Conservation (phyloP, 1,140 invertebrate genomes). For the Aphaenogaster ashmeadi region DNA sequence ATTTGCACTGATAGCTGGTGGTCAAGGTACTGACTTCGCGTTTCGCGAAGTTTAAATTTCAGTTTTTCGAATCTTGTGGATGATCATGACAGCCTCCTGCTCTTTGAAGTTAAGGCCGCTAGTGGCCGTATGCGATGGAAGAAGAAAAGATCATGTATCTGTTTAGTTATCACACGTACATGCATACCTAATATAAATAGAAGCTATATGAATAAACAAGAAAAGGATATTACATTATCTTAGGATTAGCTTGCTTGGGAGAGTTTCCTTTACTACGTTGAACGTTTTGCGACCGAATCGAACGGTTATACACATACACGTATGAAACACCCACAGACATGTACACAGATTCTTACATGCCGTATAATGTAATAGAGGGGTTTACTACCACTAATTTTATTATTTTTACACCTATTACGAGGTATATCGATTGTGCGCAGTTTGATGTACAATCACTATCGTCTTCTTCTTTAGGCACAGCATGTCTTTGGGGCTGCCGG, state of each 20-base stretch:
- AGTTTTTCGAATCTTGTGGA: background rate
- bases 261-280: slow-evolving; percentile 84
- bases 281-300: slow-evolving; percentile 74
- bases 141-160: slow-evolving; percentile 83
- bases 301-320: slow-evolving; percentile 71
- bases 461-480: slow-evolving; percentile 79
- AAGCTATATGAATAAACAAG: slow-evolving; percentile 82
- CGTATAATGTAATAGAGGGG: slow-evolving; percentile 79
- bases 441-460: slow-evolving; percentile 81
- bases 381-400: slow-evolving; percentile 85
- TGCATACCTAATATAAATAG: slow-evolving; percentile 86
- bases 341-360: slow-evolving; percentile 65
- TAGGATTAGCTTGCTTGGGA: slow-evolving; percentile 86
- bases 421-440: slow-evolving; percentile 80
- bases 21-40: background rate
- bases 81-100: slow-evolving; percentile 81
- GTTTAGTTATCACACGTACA: slow-evolving; percentile 86
- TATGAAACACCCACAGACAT: slow-evolving; percentile 29
- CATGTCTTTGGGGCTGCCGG: slow-evolving; percentile 74
- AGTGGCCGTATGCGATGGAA: slow-evolving; percentile 70
- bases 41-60: slow-evolving; percentile 1
- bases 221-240: slow-evolving; percentile 85
- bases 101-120: slow-evolving; percentile 82
- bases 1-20: slow-evolving; percentile 44
- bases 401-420: slow-evolving; percentile 84